Conservation (phyloP, 1,140 invertebrate genomes). For the Drusus annulatus region DNA sequence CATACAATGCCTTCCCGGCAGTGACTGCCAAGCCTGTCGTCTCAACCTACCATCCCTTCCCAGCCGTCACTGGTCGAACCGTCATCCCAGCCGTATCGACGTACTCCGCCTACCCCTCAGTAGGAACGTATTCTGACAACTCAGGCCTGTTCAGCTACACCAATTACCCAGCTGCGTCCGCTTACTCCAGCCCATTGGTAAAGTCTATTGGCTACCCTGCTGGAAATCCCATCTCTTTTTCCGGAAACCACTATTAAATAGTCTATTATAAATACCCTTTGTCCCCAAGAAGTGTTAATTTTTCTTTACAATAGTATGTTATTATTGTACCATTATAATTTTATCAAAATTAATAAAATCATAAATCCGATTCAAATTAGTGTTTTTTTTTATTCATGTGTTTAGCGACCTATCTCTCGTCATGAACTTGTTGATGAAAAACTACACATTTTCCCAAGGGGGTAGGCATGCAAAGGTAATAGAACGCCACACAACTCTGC, state of each 20-base stretch:
- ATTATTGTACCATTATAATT: too few relatives aligned
- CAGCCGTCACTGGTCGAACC: conserved; percentile 60
- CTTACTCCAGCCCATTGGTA: conserved; percentile 35
- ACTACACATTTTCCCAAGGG: too few relatives aligned
- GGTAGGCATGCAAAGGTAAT: too few relatives aligned
- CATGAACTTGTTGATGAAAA: too few relatives aligned
- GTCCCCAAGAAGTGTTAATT: too few relatives aligned
- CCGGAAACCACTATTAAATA: neutral
- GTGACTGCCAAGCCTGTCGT: neutral
- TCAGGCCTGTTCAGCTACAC: conserved; percentile 31
- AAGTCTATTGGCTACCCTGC: conserved; percentile 44
- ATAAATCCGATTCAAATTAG: too few relatives aligned
- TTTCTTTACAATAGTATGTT: too few relatives aligned
- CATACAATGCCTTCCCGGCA: neutral
- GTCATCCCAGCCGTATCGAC: conserved; percentile 61
- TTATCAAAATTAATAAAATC: too few relatives aligned
- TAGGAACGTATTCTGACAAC: neutral
- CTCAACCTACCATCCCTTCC: conserved; percentile 47
- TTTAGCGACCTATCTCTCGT: too few relatives aligned
- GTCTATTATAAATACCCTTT: too few relatives aligned
- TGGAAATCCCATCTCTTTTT: conserved; percentile 45
- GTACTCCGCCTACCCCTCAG: conserved; percentile 41
- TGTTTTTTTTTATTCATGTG: too few relatives aligned
- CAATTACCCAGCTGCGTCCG: conserved; percentile 37
- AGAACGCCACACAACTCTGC: too few relatives aligned